Evolutionary conservation across 1,140 invertebrate species (phyloP), one percentile per base, ranked within the genome.

Genomic region (Paraescarpia echinospica): DNA sequence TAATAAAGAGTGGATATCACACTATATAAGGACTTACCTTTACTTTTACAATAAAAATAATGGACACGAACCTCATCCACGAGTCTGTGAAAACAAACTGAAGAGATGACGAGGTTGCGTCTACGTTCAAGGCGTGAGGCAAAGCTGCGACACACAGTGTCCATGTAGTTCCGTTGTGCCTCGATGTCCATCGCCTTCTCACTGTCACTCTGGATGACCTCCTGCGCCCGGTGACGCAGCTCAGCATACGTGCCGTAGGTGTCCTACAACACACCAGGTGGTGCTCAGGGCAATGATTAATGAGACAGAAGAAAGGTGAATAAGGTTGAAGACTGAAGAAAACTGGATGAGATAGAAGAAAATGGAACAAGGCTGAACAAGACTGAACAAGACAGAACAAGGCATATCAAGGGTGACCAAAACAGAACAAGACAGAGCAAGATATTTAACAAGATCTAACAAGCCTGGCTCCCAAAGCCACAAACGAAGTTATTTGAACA

Each of bases 121-220:
- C 98, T 95, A 88, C 97, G 96, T 94, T 98, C 98, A 90, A 98
- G 95, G n/a, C 98, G 96, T 35, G 97, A 97, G 0, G 98, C 98
- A 94, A 98, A 98, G 94, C 97, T 98, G 91, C 97, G 97, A 94
- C 97, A 98, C 0, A 98, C 97, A 93, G 98, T 98, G 95, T 98
- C 97, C 98, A 98, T 98, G 94, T 96, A 96, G 93, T 96, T 96
- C 90, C 95, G 94, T 91, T 95, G 95, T 41, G 96, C 95, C 89
- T 93, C 93, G 34, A 96, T 94, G 93, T 96, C 96, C 14, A 95
- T 93, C 34, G 94, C 94, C 97, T 93, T 97, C 0, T 97, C 97
- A 27, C 97, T 96, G 9, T 97, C 94, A 94, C 97, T 97, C 92
- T 97, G 96, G 1, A 96, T 96, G 34, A 97, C 94, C 48, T 96